These are phyloP conservation scores for Antidorcas marsupialis DNA, from an alignment of 2,113 vertebrate species.

Conservation along the genomic window DNA sequence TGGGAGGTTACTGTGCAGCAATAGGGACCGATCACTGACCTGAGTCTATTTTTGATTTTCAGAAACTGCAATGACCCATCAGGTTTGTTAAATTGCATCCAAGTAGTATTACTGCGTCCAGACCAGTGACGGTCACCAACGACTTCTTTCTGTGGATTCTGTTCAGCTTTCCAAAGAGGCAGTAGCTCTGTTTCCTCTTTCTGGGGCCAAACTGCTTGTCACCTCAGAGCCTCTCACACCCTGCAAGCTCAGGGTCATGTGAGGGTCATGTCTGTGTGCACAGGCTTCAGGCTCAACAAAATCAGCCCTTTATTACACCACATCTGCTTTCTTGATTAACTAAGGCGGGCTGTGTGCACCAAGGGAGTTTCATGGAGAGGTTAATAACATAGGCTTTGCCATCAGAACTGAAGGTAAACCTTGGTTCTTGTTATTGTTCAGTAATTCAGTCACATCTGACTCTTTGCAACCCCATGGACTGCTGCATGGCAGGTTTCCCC, in stretches of 20 bases:
- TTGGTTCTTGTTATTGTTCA: not conserved
- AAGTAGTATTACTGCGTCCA: not conserved
- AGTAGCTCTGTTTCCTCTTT: not conserved
- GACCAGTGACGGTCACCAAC: not conserved
- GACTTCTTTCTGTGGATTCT: not conserved
- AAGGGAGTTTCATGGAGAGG: rapidly evolving
- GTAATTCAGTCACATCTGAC: not conserved
- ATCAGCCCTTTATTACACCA: not conserved
- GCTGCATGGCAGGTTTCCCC: not conserved
- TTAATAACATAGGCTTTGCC: not conserved
- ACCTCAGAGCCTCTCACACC: not conserved
- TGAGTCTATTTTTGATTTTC: not conserved
- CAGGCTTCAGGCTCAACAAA: not conserved
- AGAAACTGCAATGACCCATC: not conserved
- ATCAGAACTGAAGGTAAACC: not conserved
- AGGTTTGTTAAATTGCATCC: not conserved
- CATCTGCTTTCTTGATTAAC: not conserved
- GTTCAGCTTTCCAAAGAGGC: not conserved
- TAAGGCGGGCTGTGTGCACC: rapidly evolving
- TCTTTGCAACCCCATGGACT: not conserved
- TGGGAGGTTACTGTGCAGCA: not conserved
- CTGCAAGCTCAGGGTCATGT: not conserved
- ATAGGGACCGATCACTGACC: rapidly evolving
- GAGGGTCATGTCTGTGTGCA: not conserved
- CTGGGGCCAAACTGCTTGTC: not conserved